These are phyloP conservation scores for Hiodon alosoides DNA, from an alignment of 2,113 vertebrate species.

Conservation along the genomic window DNA sequence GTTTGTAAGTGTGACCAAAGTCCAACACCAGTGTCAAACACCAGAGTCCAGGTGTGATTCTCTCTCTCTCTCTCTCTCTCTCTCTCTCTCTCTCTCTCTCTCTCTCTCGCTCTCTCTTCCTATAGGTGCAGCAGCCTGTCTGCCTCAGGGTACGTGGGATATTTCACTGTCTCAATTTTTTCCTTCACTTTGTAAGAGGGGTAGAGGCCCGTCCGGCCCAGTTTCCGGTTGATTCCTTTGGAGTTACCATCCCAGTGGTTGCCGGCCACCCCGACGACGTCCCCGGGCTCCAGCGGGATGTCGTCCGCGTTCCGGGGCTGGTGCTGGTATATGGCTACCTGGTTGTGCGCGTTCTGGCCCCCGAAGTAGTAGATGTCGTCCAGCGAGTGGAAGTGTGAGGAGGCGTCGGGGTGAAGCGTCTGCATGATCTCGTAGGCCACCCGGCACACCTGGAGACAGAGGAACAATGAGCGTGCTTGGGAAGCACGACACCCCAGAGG, in stretches of 20 bases:
- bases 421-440: slow-evolving; percentile 91
- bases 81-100: neutral
- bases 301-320: slow-evolving; percentile 72
- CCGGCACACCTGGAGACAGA: slow-evolving; percentile 73
- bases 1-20: neutral
- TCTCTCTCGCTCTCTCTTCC: neutral
- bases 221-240: slow-evolving; percentile 81
- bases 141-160: slow-evolving; percentile 80
- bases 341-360: slow-evolving; percentile 85
- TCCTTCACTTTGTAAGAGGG: slow-evolving; percentile 87
- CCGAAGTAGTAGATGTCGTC: slow-evolving; percentile 91
- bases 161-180: slow-evolving; percentile 82
- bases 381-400: slow-evolving; percentile 77
- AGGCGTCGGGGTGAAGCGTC: slow-evolving; percentile 81
- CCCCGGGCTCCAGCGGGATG: slow-evolving; percentile 79
- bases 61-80: slow-evolving; percentile 7
- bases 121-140: slow-evolving; percentile 64
- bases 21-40: neutral
- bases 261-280: slow-evolving; percentile 81
- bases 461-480: neutral
- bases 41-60: slow-evolving; percentile 5
- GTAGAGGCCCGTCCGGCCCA: slow-evolving; percentile 79
- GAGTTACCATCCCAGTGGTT: slow-evolving; percentile 89
- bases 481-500: neutral
- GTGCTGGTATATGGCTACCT: slow-evolving; percentile 78